These are phyloP conservation scores for Drosophila murphyi DNA, from an alignment of 1,140 invertebrate species.

Conservation along the genomic window DNA sequence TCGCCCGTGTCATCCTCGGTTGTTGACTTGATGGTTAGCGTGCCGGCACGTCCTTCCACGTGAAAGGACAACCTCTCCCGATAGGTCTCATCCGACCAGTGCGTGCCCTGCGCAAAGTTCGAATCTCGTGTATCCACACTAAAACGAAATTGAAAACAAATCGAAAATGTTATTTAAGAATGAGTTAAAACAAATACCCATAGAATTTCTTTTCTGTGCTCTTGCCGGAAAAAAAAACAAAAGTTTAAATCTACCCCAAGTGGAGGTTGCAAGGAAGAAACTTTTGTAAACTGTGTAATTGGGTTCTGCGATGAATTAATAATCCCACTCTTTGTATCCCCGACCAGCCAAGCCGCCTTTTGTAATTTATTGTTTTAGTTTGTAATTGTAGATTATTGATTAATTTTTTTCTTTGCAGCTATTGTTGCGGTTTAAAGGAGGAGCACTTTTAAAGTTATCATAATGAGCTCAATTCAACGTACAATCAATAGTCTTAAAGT, in stretches of 20 bases:
- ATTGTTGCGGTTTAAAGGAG: constrained; percentile 9
- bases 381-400: constrained; percentile 76
- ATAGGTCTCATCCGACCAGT: constrained; percentile 88
- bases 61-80: constrained; percentile 88
- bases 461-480: constrained; percentile 68
- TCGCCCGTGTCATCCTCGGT: constrained; percentile 90
- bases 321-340: constrained; percentile 37
- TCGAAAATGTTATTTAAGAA: constrained; percentile 5
- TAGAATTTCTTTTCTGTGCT: background rate
- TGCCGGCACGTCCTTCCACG: constrained; percentile 87
- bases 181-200: background rate
- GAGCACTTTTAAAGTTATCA: constrained; percentile 24
- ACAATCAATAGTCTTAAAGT: constrained; percentile 68
- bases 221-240: constrained; percentile 11
- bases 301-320: constrained; percentile 75
- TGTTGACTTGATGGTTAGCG: constrained; percentile 88
- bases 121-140: constrained; percentile 89
- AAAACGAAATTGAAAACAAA: constrained; percentile 67
- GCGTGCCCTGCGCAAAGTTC: constrained; percentile 87
- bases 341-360: background rate
- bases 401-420: constrained; percentile 31
- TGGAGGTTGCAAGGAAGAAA: constrained; percentile 11
- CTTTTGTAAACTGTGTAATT: constrained; percentile 66
- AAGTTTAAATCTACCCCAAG: constrained; percentile 38
- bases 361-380: constrained; percentile 76